Base-by-base conservation (phyloP, 2,797 vertebrate species). In the Danio kyathit region DNA sequence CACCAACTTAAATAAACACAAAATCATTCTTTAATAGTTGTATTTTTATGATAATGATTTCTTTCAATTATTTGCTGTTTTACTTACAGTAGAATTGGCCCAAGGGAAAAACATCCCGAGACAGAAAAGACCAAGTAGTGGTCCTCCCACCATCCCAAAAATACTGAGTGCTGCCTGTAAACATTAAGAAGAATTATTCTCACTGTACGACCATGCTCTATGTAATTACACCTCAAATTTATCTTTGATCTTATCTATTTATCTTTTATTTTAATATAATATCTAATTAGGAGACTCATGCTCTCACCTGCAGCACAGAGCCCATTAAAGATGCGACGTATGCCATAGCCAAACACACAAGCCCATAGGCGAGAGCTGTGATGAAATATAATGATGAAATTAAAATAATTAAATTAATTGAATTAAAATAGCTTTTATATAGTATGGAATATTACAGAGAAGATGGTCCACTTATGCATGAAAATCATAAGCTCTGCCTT, bases 71-170 rank as follows among this genome's bases (percentile, higher is more conserved):
- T 46, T 46, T 4, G 8, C 4, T 10, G 21, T 60, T 19, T 69
- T 48, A 94, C 96, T 96, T 90, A 97, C 96, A 10, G 73, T 86
- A 9, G 96, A 83, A 88, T 98, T 99, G 60, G 95, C 96, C 92
- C 96, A 97, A 7, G 97, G 96, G 81, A 96, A 97, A 88, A 99
- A 95, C 91, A 99, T 96, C 69, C 98, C 98, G 75, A 99, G 93
- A 86, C 95, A 86, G 94, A 99, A 99, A 46, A 97, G 79, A 29
- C 96, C 97, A 29, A 99, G 88, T 59, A 99, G 94, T 0, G 98
- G 98, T 0, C 98, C 98, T 0, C 98, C 98, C 19, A 99, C 93
- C 96, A 99, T 99, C 74, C 98, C 98, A 1, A 99, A 99, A 91
- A 99, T 99, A 90, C 97, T 99, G 88, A 99, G 92, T 67, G 98